Evolutionary conservation across 2,888 invertebrate genomes (phyloP).

Genomic region (Alsophila aescularia): DNA sequence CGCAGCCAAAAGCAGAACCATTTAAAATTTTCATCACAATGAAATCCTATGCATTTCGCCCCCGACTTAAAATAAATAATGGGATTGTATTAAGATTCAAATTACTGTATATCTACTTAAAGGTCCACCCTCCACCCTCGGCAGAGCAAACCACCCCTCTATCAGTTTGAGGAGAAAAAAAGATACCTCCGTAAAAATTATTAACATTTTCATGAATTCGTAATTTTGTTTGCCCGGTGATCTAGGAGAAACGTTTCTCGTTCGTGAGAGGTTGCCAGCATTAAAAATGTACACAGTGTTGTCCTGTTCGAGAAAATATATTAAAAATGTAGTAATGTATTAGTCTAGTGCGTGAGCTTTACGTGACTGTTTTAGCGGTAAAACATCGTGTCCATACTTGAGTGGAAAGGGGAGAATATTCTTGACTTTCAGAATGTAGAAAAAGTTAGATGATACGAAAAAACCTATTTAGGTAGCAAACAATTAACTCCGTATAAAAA

Average conservation of each 20-base stretch:
- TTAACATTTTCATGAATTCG: constrained; percentile 73
- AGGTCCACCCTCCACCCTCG: constrained; percentile 53
- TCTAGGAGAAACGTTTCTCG: constrained; percentile 49
- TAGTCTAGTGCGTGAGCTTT: constrained; percentile 24
- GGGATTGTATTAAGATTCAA: constrained; percentile 75
- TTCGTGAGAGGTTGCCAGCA: constrained; percentile 43
- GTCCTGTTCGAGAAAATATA: constrained; percentile 27
- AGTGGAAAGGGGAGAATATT: too few relatives aligned
- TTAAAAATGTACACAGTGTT: constrained; percentile 51
- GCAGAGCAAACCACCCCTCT: constrained; percentile 66
- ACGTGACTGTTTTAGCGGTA: constrained; percentile 23
- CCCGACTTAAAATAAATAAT: constrained; percentile 75
- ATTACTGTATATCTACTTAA: constrained; percentile 74
- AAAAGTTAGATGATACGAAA: too few relatives aligned
- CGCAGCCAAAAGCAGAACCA: constrained; percentile 43
- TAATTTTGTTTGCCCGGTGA: constrained; percentile 61
- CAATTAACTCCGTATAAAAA: too few relatives aligned
- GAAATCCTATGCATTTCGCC: constrained; percentile 65
- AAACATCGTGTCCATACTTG: constrained; percentile 3
- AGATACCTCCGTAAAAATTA: constrained; percentile 65
- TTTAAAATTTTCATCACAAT: constrained; percentile 58
- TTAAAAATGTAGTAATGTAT: constrained; percentile 38
- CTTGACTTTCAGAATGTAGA: too few relatives aligned
- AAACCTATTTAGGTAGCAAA: too few relatives aligned
- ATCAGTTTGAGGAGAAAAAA: constrained; percentile 52